Conservation (phyloP, 2,888 invertebrate species). For the Petrophora chlorosata region DNA sequence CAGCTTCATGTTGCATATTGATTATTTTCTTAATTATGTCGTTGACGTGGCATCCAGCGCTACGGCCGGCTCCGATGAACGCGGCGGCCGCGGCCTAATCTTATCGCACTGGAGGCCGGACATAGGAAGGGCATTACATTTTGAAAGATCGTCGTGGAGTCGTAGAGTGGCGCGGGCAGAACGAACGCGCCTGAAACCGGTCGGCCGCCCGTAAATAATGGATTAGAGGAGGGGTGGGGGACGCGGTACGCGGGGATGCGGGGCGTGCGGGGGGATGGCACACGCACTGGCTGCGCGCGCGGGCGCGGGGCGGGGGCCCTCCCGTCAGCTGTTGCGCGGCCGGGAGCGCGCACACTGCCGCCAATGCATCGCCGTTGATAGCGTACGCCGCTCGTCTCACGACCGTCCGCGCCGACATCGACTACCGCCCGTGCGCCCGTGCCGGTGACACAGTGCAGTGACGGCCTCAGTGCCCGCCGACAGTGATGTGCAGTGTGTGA, state of each 20-base stretch:
- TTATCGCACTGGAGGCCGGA: slow-evolving; percentile 80
- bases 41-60: neutral
- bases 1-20: slow-evolving; percentile 12
- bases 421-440: slow-evolving; percentile 24
- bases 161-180: slow-evolving; percentile 67
- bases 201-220: slow-evolving; percentile 82
- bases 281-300: slow-evolving; percentile 77
- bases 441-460: slow-evolving; percentile 65
- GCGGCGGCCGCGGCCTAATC: slow-evolving; percentile 67
- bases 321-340: slow-evolving; percentile 83
- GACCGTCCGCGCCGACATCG: slow-evolving; percentile 33
- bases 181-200: slow-evolving; percentile 81
- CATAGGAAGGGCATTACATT: slow-evolving; percentile 82
- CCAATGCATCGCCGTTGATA: slow-evolving; percentile 80
- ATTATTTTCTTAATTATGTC: slow-evolving; percentile 33
- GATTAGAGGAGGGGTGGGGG: slow-evolving; percentile 78
- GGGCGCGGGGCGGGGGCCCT: slow-evolving; percentile 64
- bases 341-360: slow-evolving; percentile 73
- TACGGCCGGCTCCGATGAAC: slow-evolving; percentile 28
- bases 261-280: slow-evolving; percentile 61
- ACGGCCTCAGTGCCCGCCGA: slow-evolving; percentile 43
- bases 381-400: slow-evolving; percentile 68
- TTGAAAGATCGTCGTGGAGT: slow-evolving; percentile 64
- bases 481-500: slow-evolving; percentile 58
- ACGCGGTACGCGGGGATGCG: slow-evolving; percentile 59